Evolutionary conservation across 30 jellyfish, hydroid and myxozoan species (phyloP), one percentile per base, ranked within the genome.

Genomic region (Cassiopea xamachana): DNA sequence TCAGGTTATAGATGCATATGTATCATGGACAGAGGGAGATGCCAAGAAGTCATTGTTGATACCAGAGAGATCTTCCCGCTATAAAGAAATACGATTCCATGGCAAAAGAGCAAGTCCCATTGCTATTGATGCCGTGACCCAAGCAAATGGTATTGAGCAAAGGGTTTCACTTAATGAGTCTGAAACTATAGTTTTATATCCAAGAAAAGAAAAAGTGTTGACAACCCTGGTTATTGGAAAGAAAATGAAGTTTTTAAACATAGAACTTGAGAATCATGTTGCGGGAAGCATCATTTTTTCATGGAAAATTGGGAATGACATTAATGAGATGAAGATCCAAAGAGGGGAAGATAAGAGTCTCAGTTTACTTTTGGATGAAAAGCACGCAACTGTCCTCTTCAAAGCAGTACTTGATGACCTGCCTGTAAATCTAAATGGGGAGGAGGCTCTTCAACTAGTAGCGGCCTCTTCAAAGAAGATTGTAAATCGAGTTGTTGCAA

Each of bases 221-320:
- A 73, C 50, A 10, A 50, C 79, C 1, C 77, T 83, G 19, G 71
- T 83, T 48, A 55, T 83, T 8, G 92, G 92, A 8, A 58, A 16
- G 2, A 68, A 69, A 1, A 44, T 83, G 46, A 18, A 60, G 55
- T 49, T 58, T 1, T 27, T 83, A 69, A 46, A 71, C 49, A 14
- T 83, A 6, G 70, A 48, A 8, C 17, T 83, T 71, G 78, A 47
- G 43, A 88, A 88, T 64, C 44, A 68, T n/a, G 95, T 71, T 18
- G 80, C 90, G 5, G 95, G 87, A 9, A 90, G 49, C 19, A 51
- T 88, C 44, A 77, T 12, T 46, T 70, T 87, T 0, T 8, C 7
- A 6, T 87, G 94, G 94, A 79, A 62, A 2, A 47, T 27, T 14
- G 82, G 80, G n/a, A 79, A 76, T 7, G 67, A 51, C 48, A 55